A percentile compares a stretch with the other conserved stretches of the same genome.
phyloP scores from a whole-genome alignment of 1,140 invertebrate species.

The Nasonia longicornis region DNA sequence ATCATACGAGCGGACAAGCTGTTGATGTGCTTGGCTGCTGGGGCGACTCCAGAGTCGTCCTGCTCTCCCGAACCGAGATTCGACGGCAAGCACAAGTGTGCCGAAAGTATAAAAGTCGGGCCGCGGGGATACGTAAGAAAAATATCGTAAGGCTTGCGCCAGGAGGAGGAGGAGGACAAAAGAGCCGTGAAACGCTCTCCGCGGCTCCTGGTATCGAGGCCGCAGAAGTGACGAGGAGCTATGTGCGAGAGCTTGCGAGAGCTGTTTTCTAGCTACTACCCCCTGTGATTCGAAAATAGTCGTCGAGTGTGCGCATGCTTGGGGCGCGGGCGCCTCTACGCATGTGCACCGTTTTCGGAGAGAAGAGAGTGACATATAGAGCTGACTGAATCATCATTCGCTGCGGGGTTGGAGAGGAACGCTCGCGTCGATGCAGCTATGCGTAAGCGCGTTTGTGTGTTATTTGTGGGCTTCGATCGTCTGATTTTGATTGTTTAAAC shows the following conservation, averaged over 20 bases:
- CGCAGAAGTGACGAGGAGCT: neutral
- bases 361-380: too few relatives aligned
- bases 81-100: conserved; percentile 33
- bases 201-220: neutral
- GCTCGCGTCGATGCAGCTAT: too few relatives aligned
- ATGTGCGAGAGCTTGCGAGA: neutral
- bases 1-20: conserved; percentile 20
- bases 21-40: neutral
- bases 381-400: too few relatives aligned
- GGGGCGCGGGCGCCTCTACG: neutral
- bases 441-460: too few relatives aligned
- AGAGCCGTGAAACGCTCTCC: neutral
- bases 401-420: too few relatives aligned
- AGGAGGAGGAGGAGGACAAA: conserved; percentile 1
- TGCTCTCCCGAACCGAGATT: neutral
- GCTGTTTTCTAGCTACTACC: too few relatives aligned
- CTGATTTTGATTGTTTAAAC: too few relatives aligned
- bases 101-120: conserved; percentile 28
- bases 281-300: too few relatives aligned
- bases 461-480: too few relatives aligned
- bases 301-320: neutral
- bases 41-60: neutral
- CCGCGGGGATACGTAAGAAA: conserved; percentile 7
- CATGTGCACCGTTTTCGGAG: neutral
- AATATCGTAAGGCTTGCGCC: neutral